Conservation (phyloP, 2,888 invertebrate species). For the Spodoptera littoralis region DNA sequence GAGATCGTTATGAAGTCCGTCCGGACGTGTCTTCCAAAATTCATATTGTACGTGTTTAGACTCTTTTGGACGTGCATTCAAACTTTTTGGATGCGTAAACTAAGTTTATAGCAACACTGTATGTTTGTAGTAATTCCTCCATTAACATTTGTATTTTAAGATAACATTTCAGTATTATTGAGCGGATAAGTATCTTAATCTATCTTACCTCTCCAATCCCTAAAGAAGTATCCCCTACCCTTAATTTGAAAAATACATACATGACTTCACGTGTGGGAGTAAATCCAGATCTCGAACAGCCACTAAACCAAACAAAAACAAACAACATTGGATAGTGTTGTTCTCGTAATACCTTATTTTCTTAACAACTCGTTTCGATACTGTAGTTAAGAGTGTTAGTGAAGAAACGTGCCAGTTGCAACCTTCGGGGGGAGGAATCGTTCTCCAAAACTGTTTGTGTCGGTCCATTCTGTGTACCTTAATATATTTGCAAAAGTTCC, state of each 20-base stretch:
- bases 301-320: not conserved
- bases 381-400: slow-evolving; percentile 13
- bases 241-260: too few species aligned
- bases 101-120: too few species aligned
- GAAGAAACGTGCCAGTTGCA: slow-evolving; percentile 14
- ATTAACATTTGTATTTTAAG: too few species aligned
- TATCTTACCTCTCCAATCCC: too few species aligned
- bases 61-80: not conserved
- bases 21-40: slow-evolving; percentile 16
- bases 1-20: slow-evolving; percentile 26
- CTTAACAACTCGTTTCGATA: slow-evolving; percentile 2
- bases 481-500: slow-evolving; percentile 65
- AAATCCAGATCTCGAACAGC: not conserved
- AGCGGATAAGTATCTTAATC: too few species aligned
- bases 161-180: too few species aligned
- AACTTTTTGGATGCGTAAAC: not conserved
- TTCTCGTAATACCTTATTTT: slow-evolving; percentile 3
- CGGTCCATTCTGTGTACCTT: slow-evolving; percentile 53
- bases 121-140: too few species aligned
- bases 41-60: slow-evolving; percentile 3
- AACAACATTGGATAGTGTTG: not conserved
- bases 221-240: too few species aligned
- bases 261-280: too few species aligned
- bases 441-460: slow-evolving; percentile 59
- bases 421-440: slow-evolving; percentile 26